Conservation (phyloP, 2,888 invertebrate species). For the Polydrusus pterygomalis region DNA sequence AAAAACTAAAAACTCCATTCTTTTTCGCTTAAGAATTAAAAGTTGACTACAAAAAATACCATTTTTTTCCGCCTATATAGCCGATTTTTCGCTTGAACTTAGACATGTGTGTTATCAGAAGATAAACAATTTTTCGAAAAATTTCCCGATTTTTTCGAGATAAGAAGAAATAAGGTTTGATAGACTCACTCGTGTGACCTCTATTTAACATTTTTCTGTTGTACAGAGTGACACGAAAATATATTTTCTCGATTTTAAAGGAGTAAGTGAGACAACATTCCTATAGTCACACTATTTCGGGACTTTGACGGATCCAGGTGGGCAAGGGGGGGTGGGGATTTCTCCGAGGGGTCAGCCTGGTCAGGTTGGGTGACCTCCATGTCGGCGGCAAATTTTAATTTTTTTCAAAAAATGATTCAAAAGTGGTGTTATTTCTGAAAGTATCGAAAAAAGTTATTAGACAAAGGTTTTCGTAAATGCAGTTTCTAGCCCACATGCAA, state of each 20-base stretch:
- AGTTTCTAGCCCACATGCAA: too few relatives aligned
- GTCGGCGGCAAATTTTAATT: too few relatives aligned
- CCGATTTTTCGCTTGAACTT: slow-evolving; percentile 53
- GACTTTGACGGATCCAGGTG: too few relatives aligned
- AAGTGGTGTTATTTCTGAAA: too few relatives aligned
- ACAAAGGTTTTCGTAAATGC: too few relatives aligned
- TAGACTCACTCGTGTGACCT: slow-evolving; percentile 42
- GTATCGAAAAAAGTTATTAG: too few relatives aligned
- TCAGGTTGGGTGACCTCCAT: too few relatives aligned
- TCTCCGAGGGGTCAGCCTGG: too few relatives aligned
- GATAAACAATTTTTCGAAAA: slow-evolving; percentile 53
- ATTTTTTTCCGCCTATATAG: slow-evolving; percentile 50
- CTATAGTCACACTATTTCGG: too few relatives aligned
- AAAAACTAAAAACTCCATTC: not conserved
- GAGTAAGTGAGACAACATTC: too few relatives aligned
- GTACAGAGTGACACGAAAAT: not conserved
- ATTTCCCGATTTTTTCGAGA: slow-evolving; percentile 53
- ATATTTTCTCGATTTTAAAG: not conserved
- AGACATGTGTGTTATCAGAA: slow-evolving; percentile 47
- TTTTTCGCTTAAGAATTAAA: not conserved
- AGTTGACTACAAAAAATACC: slow-evolving; percentile 32
- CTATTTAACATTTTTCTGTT: slow-evolving; percentile 53
- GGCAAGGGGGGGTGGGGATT: too few relatives aligned
- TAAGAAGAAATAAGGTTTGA: slow-evolving; percentile 50
- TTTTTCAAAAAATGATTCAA: too few relatives aligned